Evolutionary conservation across 1,140 invertebrate genomes (phyloP).

Genomic region (Halesus radiatus): DNA sequence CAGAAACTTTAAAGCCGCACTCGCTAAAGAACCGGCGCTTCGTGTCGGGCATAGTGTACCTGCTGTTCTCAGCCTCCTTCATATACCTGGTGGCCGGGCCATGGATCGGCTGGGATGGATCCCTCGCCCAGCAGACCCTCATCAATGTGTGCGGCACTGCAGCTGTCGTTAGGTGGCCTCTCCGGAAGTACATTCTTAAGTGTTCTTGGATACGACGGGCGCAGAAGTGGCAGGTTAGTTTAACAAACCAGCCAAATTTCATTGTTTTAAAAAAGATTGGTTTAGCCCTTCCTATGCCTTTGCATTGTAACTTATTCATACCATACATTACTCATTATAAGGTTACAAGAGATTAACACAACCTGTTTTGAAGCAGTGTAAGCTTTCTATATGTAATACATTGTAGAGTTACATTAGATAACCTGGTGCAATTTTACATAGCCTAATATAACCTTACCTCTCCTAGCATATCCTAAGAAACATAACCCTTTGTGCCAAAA

Average conservation of each 20-base stretch:
- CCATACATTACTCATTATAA: too few species aligned
- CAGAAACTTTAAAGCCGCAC: background rate
- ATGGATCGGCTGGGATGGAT: constrained; percentile 44
- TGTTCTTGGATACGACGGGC: constrained; percentile 37
- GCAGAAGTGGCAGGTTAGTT: constrained; percentile 47
- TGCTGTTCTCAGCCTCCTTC: constrained; percentile 27
- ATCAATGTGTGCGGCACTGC: constrained; percentile 30
- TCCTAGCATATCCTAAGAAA: too few species aligned
- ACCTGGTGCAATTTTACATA: too few species aligned
- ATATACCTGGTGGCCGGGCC: constrained; percentile 48
- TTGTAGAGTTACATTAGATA: too few species aligned
- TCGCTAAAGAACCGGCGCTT: constrained; percentile 14
- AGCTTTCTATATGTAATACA: too few species aligned
- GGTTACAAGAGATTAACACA: too few species aligned
- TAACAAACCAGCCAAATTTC: background rate
- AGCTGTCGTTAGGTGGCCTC: constrained; percentile 35
- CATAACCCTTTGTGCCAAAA: too few species aligned
- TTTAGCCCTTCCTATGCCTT: too few species aligned
- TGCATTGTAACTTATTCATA: too few species aligned
- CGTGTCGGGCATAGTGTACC: constrained; percentile 35
- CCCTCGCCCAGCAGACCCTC: constrained; percentile 19
- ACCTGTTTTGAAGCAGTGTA: too few species aligned
- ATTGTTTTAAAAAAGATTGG: too few species aligned
- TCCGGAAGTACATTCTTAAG: constrained; percentile 32
- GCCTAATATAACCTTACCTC: too few species aligned